Conservation (phyloP, 2,113 vertebrate genomes). For the Hucho hucho region DNA sequence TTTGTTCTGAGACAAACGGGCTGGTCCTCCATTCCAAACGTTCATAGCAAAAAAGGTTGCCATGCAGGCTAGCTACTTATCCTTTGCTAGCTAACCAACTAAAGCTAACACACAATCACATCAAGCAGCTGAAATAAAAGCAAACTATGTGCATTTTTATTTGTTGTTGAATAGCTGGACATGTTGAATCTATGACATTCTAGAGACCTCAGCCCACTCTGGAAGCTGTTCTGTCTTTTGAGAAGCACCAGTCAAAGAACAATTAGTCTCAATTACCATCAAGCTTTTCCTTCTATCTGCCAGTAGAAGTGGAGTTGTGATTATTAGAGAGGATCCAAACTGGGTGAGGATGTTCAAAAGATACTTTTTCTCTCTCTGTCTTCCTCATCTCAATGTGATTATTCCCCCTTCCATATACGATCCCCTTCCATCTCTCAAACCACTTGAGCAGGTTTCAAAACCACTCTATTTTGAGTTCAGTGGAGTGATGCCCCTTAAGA, state of each 20-base stretch:
- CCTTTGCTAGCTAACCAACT: too few species aligned
- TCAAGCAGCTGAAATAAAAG: too few species aligned
- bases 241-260: neutral
- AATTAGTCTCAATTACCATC: neutral
- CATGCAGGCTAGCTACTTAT: too few species aligned
- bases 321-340: constrained; percentile 12
- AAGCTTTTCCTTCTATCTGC: neutral
- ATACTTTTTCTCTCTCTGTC: constrained; percentile 8
- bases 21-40: too few species aligned
- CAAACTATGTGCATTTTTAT: too few species aligned
- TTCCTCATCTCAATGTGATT: constrained; percentile 38
- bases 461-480: constrained; percentile 45
- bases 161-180: neutral
- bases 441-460: constrained; percentile 56
- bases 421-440: constrained; percentile 45
- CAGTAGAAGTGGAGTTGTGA: constrained; percentile 8
- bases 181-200: neutral
- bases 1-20: too few species aligned
- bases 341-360: neutral
- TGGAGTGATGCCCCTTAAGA: constrained; percentile 62
- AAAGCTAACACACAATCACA: too few species aligned
- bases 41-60: too few species aligned
- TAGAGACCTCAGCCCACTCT: neutral
- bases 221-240: neutral
- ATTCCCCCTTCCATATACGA: constrained; percentile 30